Evolutionary conservation across 2,113 vertebrate species (phyloP).

Genomic region (Dicaeum eximium): DNA sequence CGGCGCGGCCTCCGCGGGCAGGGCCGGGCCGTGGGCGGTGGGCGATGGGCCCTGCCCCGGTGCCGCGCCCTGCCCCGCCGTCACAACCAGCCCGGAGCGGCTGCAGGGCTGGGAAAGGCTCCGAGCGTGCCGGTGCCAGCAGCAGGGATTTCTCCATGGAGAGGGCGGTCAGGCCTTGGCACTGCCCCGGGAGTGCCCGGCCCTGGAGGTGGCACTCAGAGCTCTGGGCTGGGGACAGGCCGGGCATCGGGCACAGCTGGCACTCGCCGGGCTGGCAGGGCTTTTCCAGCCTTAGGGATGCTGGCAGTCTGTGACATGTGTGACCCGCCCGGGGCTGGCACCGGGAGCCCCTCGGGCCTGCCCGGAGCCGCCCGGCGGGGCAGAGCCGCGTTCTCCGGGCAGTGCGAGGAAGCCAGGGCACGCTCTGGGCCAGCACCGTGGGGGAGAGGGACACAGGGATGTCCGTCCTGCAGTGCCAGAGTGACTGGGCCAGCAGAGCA

Average conservation of each 20-base stretch:
- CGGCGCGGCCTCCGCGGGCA: not conserved
- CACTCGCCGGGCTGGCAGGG: accelerated
- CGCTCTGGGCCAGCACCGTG: accelerated
- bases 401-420: not conserved
- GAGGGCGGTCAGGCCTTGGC: accelerated
- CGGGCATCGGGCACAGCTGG: accelerated
- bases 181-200: not conserved
- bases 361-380: not conserved
- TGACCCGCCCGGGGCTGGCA: not conserved
- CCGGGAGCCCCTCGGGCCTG: too few relatives aligned
- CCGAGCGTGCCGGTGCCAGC: not conserved
- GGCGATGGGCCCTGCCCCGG: not conserved
- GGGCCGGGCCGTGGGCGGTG: not conserved
- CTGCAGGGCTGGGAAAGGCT: not conserved
- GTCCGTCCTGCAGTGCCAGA: not conserved
- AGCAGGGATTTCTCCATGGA: not conserved
- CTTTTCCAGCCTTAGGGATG: accelerated
- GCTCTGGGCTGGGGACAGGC: not conserved
- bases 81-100: not conserved
- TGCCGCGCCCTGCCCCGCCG: not conserved
- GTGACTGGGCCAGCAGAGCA: accelerated
- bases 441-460: not conserved
- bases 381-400: not conserved
- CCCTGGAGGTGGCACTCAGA: not conserved
- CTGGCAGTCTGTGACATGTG: accelerated